These are phyloP conservation scores for Aix galericulata DNA, from an alignment of 2,113 vertebrate genomes.

Conservation along the genomic window DNA sequence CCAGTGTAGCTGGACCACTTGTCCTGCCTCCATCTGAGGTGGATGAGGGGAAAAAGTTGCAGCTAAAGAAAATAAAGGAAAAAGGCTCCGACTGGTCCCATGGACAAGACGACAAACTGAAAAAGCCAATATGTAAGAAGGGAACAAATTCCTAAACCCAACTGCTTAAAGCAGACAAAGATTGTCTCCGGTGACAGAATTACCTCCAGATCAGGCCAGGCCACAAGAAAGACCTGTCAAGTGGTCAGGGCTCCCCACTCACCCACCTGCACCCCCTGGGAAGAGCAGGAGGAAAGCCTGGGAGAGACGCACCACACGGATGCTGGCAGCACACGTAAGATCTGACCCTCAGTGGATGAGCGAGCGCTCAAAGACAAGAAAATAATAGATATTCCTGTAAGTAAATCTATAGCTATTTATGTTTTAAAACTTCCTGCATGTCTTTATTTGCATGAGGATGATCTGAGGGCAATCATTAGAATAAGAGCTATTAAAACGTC, in stretches of 20 bases:
- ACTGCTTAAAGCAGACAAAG: background rate
- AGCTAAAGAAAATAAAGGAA: background rate
- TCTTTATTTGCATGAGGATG: background rate
- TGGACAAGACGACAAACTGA: background rate
- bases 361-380: background rate
- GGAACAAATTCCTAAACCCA: background rate
- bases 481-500: background rate
- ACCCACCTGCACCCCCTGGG: fast-evolving
- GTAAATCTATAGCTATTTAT: background rate
- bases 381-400: background rate
- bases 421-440: background rate
- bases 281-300: background rate
- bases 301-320: too few species aligned
- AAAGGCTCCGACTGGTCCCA: background rate
- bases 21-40: background rate
- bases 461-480: background rate
- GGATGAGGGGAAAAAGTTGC: background rate
- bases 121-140: background rate
- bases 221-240: background rate
- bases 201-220: background rate
- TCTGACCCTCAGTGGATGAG: background rate
- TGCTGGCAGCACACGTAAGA: background rate
- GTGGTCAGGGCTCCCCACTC: background rate
- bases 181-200: background rate
- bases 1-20: background rate